Conservation (phyloP, 2,888 invertebrate species). For the Tholera decimalis region DNA sequence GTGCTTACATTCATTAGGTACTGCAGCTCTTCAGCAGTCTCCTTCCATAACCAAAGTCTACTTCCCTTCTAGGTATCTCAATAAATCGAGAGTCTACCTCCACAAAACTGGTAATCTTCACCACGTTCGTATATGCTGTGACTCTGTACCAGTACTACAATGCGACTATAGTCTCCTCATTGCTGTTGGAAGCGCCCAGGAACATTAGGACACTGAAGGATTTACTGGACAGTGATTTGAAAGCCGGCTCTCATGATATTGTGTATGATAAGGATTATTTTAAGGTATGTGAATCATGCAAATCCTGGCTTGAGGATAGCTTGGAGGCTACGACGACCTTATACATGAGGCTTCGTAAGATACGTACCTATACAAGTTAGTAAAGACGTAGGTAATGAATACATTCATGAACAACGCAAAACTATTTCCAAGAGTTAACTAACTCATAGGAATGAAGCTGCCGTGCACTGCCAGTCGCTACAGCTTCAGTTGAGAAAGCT, state of each 20-base stretch:
- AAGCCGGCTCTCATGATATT: conserved; percentile 92
- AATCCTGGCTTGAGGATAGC: too few species aligned
- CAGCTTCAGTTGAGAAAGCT: too few species aligned
- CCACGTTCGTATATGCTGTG: conserved; percentile 91
- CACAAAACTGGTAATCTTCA: conserved; percentile 89
- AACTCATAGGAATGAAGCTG: too few species aligned
- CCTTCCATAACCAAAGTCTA: background rate
- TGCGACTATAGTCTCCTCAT: conserved; percentile 93
- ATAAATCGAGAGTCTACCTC: conserved; percentile 86
- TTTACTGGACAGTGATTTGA: conserved; percentile 91
- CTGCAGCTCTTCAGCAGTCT: too few species aligned
- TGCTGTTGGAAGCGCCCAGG: conserved; percentile 92
- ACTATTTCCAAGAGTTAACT: too few species aligned
- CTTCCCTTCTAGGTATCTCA: conserved; percentile 78
- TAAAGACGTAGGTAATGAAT: too few species aligned
- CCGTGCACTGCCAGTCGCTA: too few species aligned
- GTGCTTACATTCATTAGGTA: too few species aligned
- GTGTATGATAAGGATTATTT: conserved; percentile 93
- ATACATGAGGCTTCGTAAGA: too few species aligned
- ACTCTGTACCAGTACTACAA: conserved; percentile 94
- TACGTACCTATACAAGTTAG: too few species aligned
- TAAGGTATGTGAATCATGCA: conserved; percentile 78
- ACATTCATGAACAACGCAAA: too few species aligned
- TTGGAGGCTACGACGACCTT: too few species aligned
- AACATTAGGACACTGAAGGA: conserved; percentile 92